Evolutionary conservation across 2,113 vertebrate species (phyloP), one percentile per base, ranked within the genome.

Genomic region (Picathartes gymnocephalus): DNA sequence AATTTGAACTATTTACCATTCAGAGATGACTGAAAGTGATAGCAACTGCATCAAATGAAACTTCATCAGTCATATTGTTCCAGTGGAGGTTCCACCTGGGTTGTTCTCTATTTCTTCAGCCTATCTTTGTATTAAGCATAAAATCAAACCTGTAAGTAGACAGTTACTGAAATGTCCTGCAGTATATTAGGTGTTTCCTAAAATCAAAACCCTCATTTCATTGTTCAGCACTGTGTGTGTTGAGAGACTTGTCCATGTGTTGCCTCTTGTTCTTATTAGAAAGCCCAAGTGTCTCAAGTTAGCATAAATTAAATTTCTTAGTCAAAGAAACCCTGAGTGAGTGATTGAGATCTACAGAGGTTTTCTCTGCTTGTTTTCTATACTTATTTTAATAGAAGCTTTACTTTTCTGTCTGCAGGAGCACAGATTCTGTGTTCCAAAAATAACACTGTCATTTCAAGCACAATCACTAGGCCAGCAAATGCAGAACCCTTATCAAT

Each of bases 1-100:
- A 91, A 96, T 97, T 96, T 94, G 93, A 97, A 97, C 93, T 96
- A 89, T 90, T 98, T 97, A 93, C 88, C 95, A 96, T 97, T 97
- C 95, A 96, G 84, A 97, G 92, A 89, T 85, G 96, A 95, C 93
- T 93, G 94, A 94, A 97, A 96, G 90, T 96, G 96, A 92, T 95
- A 92, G 85, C 89, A 95, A 92, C 90, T 91, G 90, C 94, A 92
- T 90, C 86, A 80, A 97, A 96, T 96, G 80, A 96, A 97, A 94
- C 94, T 96, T 96, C 93, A 60, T 92, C 81, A 51, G 47, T 66
- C 44, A 80, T 91, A 90, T 66, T 97, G 94, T 97, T 95, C 81
- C 88, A 71, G 81, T 76, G 88, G 90, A 94, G 61, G 87, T 97
- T 97, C 96, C 96, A 95, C 93, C 88, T 97, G 95, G 96, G 47